A percentile compares a stretch with the other conserved stretches of the same genome.
Conservation (phyloP, 2,113 vertebrate genomes). For the Nicator chloris region DNA sequence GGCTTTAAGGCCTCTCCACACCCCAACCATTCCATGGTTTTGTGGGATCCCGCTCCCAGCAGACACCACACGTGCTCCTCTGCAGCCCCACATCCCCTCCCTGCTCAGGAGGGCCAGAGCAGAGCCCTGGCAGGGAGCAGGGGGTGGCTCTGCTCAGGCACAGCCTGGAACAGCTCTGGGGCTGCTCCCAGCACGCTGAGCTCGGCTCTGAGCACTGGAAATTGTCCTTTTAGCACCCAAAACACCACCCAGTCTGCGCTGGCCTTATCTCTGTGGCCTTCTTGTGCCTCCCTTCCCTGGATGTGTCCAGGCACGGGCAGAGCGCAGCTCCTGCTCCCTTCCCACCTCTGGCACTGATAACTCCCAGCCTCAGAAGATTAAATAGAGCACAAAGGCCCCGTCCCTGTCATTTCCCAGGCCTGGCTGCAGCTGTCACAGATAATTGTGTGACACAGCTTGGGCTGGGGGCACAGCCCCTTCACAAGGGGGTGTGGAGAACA, state of each 20-base stretch:
- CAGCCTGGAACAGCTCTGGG: neutral
- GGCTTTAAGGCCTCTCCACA: neutral
- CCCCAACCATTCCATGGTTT: neutral
- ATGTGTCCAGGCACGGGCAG: neutral
- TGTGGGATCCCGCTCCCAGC: neutral
- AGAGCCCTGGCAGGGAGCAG: neutral
- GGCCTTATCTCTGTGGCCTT: neutral
- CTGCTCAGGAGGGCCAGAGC: neutral
- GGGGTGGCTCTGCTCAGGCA: no score
- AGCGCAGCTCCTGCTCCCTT: neutral
- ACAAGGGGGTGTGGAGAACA: neutral
- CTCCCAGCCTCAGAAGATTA: neutral
- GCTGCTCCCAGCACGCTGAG: neutral
- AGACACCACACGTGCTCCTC: neutral
- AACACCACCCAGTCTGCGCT: fast-evolving
- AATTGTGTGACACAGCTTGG: fast-evolving
- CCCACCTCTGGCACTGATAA: neutral
- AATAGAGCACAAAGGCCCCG: neutral
- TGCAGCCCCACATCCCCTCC: neutral
- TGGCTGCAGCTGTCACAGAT: neutral
- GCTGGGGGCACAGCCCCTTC: neutral
- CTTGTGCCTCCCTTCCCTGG: neutral
- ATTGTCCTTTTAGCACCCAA: neutral
- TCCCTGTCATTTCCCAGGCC: neutral
- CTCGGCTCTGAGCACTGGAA: neutral